Evolutionary conservation across 2,888 invertebrate genomes (phyloP).

Genomic region (Cryptus armator): DNA sequence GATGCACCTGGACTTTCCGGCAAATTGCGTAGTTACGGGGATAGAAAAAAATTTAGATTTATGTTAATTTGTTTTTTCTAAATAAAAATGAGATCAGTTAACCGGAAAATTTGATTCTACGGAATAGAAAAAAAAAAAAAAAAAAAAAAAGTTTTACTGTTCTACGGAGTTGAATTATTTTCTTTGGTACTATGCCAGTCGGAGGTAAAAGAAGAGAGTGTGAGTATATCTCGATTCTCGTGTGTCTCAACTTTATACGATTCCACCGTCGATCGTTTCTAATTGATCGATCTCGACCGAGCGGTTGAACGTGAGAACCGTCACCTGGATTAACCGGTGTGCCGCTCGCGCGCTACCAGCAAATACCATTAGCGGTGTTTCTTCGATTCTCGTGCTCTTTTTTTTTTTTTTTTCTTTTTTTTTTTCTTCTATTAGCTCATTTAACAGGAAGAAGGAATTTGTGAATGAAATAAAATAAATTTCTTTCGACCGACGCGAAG

Average conservation of each 20-base stretch:
- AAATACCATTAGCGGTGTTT: constrained; percentile 25
- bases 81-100: background rate
- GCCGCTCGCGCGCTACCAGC: constrained; percentile 34
- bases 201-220: constrained; percentile 14
- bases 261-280: constrained; percentile 65
- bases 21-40: background rate
- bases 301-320: constrained; percentile 66
- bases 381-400: background rate
- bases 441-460: background rate
- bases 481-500: background rate
- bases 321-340: constrained; percentile 66
- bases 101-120: background rate
- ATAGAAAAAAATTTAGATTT: background rate
- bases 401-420: background rate
- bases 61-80: background rate
- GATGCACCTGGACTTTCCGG: constrained; percentile 14
- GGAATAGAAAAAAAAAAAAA: background rate
- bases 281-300: constrained; percentile 67
- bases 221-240: constrained; percentile 48
- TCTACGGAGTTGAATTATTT: background rate
- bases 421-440: background rate
- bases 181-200: background rate
- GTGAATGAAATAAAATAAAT: background rate
- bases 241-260: constrained; percentile 54
- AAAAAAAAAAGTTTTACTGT: background rate